Conservation (phyloP, 2,888 invertebrate genomes). For the Ypsolopha scabrella region DNA sequence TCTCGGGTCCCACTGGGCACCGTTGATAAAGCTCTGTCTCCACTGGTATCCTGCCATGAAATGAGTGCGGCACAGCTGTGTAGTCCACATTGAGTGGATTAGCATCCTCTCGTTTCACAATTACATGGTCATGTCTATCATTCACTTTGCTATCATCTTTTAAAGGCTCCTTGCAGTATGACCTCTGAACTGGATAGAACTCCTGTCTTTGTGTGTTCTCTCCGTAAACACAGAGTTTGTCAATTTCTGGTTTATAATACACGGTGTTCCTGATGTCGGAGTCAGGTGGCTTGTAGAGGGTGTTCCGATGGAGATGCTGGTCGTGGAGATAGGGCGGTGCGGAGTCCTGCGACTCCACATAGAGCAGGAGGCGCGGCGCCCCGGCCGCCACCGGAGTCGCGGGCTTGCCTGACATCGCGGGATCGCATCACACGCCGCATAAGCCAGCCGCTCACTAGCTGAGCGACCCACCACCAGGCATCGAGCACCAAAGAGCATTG, state of each 20-base stretch:
- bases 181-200: constrained; percentile 34
- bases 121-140: constrained; percentile 23
- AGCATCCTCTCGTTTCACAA: constrained; percentile 38
- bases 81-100: constrained; percentile 30
- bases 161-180: constrained; percentile 36
- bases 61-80: constrained; percentile 34
- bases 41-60: constrained; percentile 33
- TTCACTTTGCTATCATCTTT: constrained; percentile 34
- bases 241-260: constrained; percentile 41
- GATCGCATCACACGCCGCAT: constrained; percentile 77
- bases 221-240: constrained; percentile 37
- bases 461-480: constrained; percentile 36
- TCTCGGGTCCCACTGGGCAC: constrained; percentile 33
- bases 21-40: constrained; percentile 45
- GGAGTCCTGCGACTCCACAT: constrained; percentile 61
- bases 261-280: constrained; percentile 31
- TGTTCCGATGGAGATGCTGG: constrained; percentile 31
- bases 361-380: constrained; percentile 65
- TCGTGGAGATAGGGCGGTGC: constrained; percentile 41
- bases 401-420: constrained; percentile 84
- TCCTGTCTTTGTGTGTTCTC: constrained; percentile 36
- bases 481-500: constrained; percentile 15
- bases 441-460: constrained; percentile 55
- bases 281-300: constrained; percentile 28
- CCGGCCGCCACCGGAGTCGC: constrained; percentile 74